Percentiles rank a stretch among this genome's conserved stretches.
Conservation (phyloP, 2,888 invertebrate species). For the Perizoma flavofasciatum region DNA sequence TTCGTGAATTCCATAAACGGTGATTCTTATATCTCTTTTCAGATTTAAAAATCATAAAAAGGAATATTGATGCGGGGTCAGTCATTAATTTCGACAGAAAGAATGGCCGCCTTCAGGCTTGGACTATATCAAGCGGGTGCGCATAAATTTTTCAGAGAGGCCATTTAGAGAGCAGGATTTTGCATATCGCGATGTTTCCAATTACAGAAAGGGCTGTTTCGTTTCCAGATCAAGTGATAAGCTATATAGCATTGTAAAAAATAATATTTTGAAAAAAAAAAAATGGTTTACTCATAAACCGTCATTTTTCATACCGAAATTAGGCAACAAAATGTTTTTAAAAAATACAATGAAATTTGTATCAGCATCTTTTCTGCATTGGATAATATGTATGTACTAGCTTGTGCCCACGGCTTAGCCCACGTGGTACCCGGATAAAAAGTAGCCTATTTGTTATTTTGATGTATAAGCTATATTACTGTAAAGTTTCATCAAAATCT, state of each 20-base stretch:
- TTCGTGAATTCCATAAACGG: conserved; percentile 23
- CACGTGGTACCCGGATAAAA: too few species aligned
- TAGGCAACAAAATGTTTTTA: too few species aligned
- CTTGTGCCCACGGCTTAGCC: too few species aligned
- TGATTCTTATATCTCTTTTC: conserved; percentile 25
- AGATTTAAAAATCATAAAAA: conserved; percentile 28
- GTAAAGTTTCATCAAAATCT: too few species aligned
- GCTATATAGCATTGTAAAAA: conserved; percentile 12
- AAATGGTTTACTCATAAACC: too few species aligned
- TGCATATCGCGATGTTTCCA: conserved; percentile 72
- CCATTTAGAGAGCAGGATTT: conserved; percentile 65
- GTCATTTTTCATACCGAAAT: too few species aligned
- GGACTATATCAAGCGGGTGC: conserved; percentile 60
- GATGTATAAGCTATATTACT: too few species aligned
- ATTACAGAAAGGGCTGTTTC: conserved; percentile 60
- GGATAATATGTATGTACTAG: too few species aligned
- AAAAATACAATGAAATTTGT: too few species aligned
- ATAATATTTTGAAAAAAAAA: too few species aligned
- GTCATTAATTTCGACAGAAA: conserved; percentile 33
- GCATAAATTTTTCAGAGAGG: conserved; percentile 68
- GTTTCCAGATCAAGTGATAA: conserved; percentile 43
- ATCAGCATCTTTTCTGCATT: too few species aligned
- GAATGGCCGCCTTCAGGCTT: conserved; percentile 30
- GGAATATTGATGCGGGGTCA: conserved; percentile 31
- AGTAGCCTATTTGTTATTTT: too few species aligned